phyloP scores from a whole-genome alignment of 2,797 vertebrate genomes.

The Sebastes nivosus region DNA sequence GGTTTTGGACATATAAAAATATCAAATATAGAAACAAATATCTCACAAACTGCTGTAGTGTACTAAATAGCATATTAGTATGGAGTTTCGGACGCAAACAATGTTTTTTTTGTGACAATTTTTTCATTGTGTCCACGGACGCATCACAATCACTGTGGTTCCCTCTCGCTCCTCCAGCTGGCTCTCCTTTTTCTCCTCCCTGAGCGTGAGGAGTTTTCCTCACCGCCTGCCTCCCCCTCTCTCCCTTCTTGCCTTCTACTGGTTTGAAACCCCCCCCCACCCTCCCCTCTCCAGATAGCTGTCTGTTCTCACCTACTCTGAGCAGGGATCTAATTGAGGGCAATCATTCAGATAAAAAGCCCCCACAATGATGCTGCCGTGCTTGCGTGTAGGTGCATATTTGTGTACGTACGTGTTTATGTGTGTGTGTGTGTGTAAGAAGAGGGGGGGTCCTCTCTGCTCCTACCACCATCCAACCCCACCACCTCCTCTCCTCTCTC shows the following conservation, averaged over 20 bases:
- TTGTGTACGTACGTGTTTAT: neutral
- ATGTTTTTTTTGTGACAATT: neutral
- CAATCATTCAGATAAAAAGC: conserved; percentile 88
- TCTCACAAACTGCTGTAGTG: too few species aligned
- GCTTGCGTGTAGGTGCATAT: neutral
- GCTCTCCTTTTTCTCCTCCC: neutral
- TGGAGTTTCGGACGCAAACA: too few species aligned
- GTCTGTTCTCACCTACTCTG: conserved; percentile 75
- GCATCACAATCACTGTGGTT: neutral
- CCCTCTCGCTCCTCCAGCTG: neutral
- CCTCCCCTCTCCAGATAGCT: conserved; percentile 55
- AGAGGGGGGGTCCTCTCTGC: conserved; percentile 5
- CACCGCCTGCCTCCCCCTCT: conserved; percentile 11
- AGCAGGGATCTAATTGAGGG: conserved; percentile 92
- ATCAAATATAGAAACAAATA: too few species aligned
- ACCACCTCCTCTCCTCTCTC: conserved; percentile 49
- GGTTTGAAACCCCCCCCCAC: conserved; percentile 9
- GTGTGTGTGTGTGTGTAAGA: neutral
- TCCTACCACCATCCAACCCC: conserved; percentile 40
- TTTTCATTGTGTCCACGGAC: neutral
- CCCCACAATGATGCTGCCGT: conserved; percentile 78
- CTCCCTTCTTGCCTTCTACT: conserved; percentile 6
- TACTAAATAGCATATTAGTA: too few species aligned
- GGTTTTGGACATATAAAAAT: too few species aligned
- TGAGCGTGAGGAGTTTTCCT: neutral